These are phyloP conservation scores for Psophia crepitans DNA, from an alignment of 2,113 vertebrate species.

Conservation along the genomic window DNA sequence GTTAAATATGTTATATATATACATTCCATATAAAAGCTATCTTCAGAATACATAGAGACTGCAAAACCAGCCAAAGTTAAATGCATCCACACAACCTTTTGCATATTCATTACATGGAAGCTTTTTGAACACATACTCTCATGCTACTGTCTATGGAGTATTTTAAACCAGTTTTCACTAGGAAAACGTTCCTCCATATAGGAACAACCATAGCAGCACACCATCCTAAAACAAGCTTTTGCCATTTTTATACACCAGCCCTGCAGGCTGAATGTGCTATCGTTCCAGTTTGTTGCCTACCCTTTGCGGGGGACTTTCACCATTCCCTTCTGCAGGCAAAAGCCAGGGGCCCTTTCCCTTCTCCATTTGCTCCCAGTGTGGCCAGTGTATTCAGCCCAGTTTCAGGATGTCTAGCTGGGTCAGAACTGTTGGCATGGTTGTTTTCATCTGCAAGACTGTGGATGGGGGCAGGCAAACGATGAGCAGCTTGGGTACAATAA, in stretches of 20 bases:
- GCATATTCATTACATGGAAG: constrained; percentile 6
- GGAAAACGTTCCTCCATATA: not conserved
- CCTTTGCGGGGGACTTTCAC: not conserved
- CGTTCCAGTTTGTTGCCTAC: not conserved
- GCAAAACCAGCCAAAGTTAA: not conserved
- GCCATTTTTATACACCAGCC: not conserved
- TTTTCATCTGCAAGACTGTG: not conserved
- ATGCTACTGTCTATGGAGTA: not conserved
- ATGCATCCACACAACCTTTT: not conserved
- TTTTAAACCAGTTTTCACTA: not conserved
- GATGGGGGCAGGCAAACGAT: not conserved
- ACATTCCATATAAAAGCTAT: not conserved
- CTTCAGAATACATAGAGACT: not conserved
- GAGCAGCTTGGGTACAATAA: not conserved
- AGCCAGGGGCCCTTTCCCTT: not conserved
- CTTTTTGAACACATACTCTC: not conserved
- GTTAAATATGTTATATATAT: not conserved
- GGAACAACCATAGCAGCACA: not conserved
- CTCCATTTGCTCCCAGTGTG: not conserved
- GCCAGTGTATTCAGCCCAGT: not conserved
- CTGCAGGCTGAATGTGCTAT: not conserved
- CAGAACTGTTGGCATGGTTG: not conserved
- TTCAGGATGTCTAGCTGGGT: not conserved
- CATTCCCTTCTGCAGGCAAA: not conserved
- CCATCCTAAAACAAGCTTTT: not conserved